Base-by-base conservation (phyloP, 2,888 invertebrate species). In the Trileptium ribeirensis region DNA sequence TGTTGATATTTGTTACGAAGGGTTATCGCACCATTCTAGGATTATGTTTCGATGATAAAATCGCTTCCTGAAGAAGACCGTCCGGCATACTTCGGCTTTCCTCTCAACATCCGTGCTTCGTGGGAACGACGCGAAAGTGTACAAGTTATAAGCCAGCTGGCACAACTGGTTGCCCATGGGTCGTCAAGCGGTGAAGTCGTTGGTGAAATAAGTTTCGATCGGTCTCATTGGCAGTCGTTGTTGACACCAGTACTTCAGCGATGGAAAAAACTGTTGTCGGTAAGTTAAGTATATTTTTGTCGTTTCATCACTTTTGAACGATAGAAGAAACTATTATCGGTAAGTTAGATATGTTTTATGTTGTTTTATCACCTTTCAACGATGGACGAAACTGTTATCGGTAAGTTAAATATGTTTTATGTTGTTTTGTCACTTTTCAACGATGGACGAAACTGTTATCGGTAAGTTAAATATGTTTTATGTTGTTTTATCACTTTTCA, bases 101-200 rank as follows among this genome's bases (percentile, higher is more conserved):
- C 97, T 0, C 93, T 93, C 79, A 97, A 96, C 88, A 94, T 96
- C 82, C 93, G 94, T 84, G 91, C 93, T 79, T 93, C 94, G 8
- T 94, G 94, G 92, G 95, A 96, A 88, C 92, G 92, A 84, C 92
- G 92, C 81, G 91, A 92, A 1, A 91, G 91, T 83, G 86, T 85
- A 39, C 87, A 89, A 82, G 92, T 94, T n/a, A 90, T 94, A 78
- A 88, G 89, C 0, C 92, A 92, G 82, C 90, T 94, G 2, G 92
- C 87, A 64, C 83, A 70, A 2, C 51, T 86, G 31, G 81, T 37
- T 67, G n/a, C 34, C n/a, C 29, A 51, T 24, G 8, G 8, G 24
- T 51, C 51, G 24, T 2, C 19, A 1, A 81, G 77, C 15, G 74
- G 29, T 29, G n/a, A n/a, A n/a, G 82, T 81, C 34, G 79, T 86